Percentiles rank a stretch among this genome's conserved stretches.
Evolutionary conservation across 2,113 vertebrate genomes (phyloP).

Genomic region (Himantopus leucocephalus): DNA sequence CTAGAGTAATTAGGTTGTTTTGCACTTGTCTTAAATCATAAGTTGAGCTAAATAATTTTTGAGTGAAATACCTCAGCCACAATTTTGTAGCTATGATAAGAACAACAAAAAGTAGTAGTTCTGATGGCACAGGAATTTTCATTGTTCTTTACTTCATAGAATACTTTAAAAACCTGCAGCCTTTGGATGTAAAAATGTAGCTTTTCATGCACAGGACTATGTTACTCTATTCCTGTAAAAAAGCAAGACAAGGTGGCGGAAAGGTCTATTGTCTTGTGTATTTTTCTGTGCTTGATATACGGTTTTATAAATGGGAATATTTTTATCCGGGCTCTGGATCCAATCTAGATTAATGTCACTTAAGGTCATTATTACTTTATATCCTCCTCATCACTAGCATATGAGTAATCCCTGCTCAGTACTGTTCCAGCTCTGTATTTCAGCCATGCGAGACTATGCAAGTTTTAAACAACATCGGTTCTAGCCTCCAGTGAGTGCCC

Average conservation of each 20-base stretch:
- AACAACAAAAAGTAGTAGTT: neutral
- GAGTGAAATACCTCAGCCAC: neutral
- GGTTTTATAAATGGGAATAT: neutral
- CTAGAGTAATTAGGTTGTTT: neutral
- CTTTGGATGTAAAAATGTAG: neutral
- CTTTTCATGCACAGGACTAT: neutral
- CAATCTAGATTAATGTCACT: neutral
- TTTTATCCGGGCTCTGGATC: neutral
- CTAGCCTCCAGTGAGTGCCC: neutral
- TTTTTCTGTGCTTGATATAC: neutral
- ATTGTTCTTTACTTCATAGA: neutral
- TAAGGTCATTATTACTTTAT: constrained; percentile 14
- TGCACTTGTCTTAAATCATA: neutral
- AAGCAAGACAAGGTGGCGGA: neutral
- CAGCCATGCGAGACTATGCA: neutral
- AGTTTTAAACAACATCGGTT: neutral
- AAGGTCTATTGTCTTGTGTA: neutral
- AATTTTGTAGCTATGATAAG: neutral
- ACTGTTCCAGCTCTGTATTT: neutral
- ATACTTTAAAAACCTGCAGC: neutral
- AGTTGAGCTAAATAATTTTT: too few relatives aligned
- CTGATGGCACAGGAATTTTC: neutral
- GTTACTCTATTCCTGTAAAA: neutral
- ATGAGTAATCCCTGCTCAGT: neutral
- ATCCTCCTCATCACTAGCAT: neutral